phyloP scores from a whole-genome alignment of 1,140 invertebrate species.

The Heliconius hermathena region DNA sequence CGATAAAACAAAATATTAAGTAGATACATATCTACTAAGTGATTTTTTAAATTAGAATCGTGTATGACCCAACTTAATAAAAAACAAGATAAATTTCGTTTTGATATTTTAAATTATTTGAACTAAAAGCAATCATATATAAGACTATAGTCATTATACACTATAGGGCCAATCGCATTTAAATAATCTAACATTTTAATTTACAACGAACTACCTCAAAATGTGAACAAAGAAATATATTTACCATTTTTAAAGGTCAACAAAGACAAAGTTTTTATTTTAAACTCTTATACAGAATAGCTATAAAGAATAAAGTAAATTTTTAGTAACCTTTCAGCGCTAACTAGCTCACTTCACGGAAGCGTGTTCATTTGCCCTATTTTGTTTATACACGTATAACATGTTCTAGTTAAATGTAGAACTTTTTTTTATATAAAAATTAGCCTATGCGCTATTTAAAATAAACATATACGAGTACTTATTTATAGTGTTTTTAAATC shows the following conservation, averaged over 20 bases:
- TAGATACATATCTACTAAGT: no score
- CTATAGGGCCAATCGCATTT: no score
- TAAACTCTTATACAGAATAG: not conserved
- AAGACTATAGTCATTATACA: no score
- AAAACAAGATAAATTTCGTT: no score
- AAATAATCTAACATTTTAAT: no score
- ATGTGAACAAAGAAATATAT: not conserved
- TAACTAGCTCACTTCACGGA: constrained; percentile 19
- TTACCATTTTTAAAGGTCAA: not conserved
- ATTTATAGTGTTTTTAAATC: not conserved
- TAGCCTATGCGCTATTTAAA: not conserved
- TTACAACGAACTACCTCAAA: not conserved
- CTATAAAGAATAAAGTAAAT: constrained; percentile 5
- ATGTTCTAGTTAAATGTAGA: constrained; percentile 16
- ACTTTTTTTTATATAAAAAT: not conserved
- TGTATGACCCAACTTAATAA: not conserved
- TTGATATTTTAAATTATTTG: no score
- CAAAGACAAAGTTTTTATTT: constrained; percentile 1
- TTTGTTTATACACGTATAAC: constrained; percentile 15
- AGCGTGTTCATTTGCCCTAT: constrained; percentile 20
- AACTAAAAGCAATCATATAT: no score
- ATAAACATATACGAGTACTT: not conserved
- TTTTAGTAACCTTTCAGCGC: constrained; percentile 19
- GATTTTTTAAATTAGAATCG: not conserved
- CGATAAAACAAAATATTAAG: no score